Percentiles rank a stretch among this genome's conserved stretches.
These are phyloP conservation scores for Magallana nippona DNA, from an alignment of 2,888 invertebrate species.

Conservation along the genomic window DNA sequence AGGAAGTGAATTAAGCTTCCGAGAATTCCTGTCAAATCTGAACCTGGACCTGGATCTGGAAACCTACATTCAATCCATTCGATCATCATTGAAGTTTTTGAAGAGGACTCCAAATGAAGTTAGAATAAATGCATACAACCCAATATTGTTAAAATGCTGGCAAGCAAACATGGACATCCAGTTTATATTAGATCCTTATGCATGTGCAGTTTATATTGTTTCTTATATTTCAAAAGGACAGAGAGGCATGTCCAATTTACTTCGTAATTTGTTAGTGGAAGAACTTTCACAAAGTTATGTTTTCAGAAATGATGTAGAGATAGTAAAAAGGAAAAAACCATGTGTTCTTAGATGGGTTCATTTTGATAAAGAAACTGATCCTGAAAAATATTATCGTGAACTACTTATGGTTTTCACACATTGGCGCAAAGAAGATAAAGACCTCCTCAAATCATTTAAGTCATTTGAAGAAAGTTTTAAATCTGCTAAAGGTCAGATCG, in stretches of 20 bases:
- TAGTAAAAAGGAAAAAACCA: slow-evolving; percentile 43
- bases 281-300: background rate
- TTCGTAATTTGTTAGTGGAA: background rate
- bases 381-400: slow-evolving; percentile 18
- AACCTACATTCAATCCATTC: slow-evolving; percentile 20
- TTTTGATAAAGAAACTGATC: slow-evolving; percentile 11
- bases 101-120: slow-evolving; percentile 29
- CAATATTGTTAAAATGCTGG: slow-evolving; percentile 45
- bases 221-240: slow-evolving; percentile 60
- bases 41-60: slow-evolving; percentile 12
- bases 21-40: slow-evolving; percentile 29
- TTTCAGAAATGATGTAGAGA: slow-evolving; percentile 44
- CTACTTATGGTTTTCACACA: background rate
- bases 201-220: slow-evolving; percentile 61
- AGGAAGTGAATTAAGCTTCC: slow-evolving; percentile 22
- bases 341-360: slow-evolving; percentile 44
- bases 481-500: background rate
- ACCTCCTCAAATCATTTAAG: background rate
- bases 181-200: slow-evolving; percentile 49
- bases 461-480: background rate
- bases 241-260: slow-evolving; percentile 41
- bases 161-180: slow-evolving; percentile 52
- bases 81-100: slow-evolving; percentile 38
- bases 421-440: background rate
- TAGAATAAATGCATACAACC: slow-evolving; percentile 48